These are phyloP conservation scores for Onychomys torridus DNA, from an alignment of 2,797 vertebrate species.

Conservation along the genomic window DNA sequence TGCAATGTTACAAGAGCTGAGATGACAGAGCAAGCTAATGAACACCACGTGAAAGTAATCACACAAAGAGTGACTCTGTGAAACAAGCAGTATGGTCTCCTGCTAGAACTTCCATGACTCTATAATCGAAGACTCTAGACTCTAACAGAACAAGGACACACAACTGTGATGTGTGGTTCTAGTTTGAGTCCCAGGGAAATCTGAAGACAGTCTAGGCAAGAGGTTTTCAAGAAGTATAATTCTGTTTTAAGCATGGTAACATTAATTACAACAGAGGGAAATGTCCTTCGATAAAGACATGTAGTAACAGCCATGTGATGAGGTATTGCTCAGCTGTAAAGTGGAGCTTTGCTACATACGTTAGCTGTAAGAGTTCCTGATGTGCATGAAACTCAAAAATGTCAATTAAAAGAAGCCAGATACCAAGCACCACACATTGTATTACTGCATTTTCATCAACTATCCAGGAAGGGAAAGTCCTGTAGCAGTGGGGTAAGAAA, in stretches of 20 bases:
- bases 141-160: background rate
- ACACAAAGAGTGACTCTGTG: background rate
- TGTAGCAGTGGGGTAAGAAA: background rate
- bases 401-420: background rate
- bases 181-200: background rate
- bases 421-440: background rate
- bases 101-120: too few relatives aligned
- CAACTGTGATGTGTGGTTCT: background rate
- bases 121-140: background rate
- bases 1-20: background rate
- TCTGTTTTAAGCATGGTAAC: background rate
- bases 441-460: background rate
- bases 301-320: background rate
- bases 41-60: background rate
- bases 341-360: background rate
- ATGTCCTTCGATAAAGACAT: background rate
- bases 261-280: background rate
- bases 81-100: background rate
- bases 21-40: background rate
- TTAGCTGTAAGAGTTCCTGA: background rate
- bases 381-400: background rate
- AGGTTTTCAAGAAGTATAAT: background rate
- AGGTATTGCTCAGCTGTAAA: background rate
- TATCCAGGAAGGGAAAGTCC: background rate
- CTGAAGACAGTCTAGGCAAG: background rate